phyloP scores from a whole-genome alignment of 2,888 invertebrate species.

The Limnephilus rhombicus region DNA sequence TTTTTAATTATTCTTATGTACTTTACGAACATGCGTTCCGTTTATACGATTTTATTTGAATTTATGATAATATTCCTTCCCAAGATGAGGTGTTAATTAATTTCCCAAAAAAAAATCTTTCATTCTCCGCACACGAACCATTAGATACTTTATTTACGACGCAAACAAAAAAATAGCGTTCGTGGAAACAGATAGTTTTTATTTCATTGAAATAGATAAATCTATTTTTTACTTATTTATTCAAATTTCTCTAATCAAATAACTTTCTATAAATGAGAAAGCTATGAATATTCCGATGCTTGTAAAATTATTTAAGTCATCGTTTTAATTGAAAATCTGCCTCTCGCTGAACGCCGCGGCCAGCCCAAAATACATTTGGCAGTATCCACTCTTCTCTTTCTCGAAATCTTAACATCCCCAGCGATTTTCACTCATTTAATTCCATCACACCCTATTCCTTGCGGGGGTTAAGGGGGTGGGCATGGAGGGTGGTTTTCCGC shows the following conservation, averaged over 20 bases:
- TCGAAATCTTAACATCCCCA: neutral
- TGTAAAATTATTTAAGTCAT: neutral
- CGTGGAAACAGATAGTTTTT: neutral
- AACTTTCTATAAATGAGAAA: neutral
- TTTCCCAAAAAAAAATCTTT: no score
- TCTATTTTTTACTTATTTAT: neutral
- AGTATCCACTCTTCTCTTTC: neutral
- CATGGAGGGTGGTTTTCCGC: neutral
- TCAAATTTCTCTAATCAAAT: neutral
- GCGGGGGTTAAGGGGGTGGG: neutral
- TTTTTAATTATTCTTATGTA: neutral
- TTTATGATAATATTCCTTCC: neutral
- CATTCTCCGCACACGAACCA: neutral
- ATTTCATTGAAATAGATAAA: neutral
- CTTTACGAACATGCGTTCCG: neutral
- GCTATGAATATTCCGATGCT: neutral
- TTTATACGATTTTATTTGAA: neutral
- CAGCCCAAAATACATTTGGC: neutral
- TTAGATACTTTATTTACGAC: neutral
- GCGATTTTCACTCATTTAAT: conserved; percentile 25
- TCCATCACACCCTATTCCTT: conserved; percentile 18
- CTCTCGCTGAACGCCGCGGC: neutral
- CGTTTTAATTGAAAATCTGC: neutral
- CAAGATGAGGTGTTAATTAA: neutral
- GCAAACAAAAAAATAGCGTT: neutral